Percentiles rank a stretch among this genome's conserved stretches.
These are phyloP conservation scores for Callitettix versicolor DNA, from an alignment of 1,140 invertebrate genomes.

Conservation along the genomic window DNA sequence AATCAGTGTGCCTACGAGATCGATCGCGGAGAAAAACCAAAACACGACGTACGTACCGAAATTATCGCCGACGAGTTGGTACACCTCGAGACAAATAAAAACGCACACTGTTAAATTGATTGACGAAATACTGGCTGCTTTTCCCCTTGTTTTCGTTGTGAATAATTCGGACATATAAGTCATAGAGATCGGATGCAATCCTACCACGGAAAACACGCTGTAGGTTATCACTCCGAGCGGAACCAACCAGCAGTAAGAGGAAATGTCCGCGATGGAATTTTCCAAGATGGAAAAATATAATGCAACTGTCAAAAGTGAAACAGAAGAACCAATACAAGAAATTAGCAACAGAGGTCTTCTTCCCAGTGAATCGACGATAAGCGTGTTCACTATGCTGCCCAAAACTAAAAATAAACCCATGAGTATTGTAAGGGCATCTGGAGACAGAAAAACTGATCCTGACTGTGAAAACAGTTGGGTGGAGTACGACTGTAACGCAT, in stretches of 20 bases:
- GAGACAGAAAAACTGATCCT: neutral
- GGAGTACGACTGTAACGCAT: conserved; percentile 2
- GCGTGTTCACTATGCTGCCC: conserved; percentile 32
- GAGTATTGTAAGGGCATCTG: conserved; percentile 18
- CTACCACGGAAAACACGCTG: neutral
- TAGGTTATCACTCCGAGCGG: neutral
- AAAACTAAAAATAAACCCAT: conserved; percentile 26
- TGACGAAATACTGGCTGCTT: conserved; percentile 33
- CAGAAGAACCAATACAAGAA: conserved; percentile 26
- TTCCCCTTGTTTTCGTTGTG: conserved; percentile 34
- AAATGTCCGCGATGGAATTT: neutral
- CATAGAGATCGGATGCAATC: neutral
- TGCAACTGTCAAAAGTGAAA: conserved; percentile 10
- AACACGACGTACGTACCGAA: conserved; percentile 44
- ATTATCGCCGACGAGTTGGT: conserved; percentile 33
- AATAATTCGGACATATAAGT: conserved; percentile 19
- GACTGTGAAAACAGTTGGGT: neutral
- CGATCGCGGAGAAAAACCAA: conserved; percentile 52
- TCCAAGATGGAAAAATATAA: conserved; percentile 10
- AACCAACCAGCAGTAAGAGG: neutral
- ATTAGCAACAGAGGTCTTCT: conserved; percentile 42
- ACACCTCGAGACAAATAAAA: conserved; percentile 32
- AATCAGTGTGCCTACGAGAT: conserved; percentile 49
- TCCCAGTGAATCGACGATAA: conserved; percentile 37
- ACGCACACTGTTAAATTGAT: conserved; percentile 33